A percentile compares a stretch with the other conserved stretches of the same genome.
These are phyloP conservation scores for Coptodon bakossiorum DNA, from an alignment of 2,113 vertebrate genomes.

Conservation along the genomic window DNA sequence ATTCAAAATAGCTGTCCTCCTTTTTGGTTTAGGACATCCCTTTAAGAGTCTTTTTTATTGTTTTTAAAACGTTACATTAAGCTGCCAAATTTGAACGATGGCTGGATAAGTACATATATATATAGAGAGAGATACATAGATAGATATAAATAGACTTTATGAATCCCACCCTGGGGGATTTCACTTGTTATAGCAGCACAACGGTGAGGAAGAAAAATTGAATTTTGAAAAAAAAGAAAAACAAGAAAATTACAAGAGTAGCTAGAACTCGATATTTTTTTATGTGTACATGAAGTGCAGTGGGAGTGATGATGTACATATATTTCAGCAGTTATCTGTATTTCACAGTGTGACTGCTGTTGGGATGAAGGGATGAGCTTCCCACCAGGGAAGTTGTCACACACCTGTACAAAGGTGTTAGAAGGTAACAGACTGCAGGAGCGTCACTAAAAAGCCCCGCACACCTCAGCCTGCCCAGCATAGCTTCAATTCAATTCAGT, in stretches of 20 bases:
- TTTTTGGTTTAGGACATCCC: background rate
- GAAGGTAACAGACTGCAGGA: background rate
- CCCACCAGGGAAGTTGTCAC: background rate
- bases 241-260: background rate
- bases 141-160: background rate
- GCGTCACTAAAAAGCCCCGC: background rate
- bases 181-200: background rate
- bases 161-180: background rate
- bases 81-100: background rate
- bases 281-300: background rate
- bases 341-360: background rate
- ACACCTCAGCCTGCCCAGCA: background rate
- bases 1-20: background rate
- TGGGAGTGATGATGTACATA: background rate
- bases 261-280: background rate
- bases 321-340: background rate
- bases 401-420: background rate
- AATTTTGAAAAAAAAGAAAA: background rate
- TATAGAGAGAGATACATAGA: background rate
- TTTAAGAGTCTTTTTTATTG: background rate
- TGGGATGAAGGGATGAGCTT: background rate
- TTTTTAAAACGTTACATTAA: background rate
- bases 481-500: accelerated
- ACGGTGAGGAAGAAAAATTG: background rate
- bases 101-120: background rate